Conservation (phyloP, 2,797 vertebrate genomes). For the Mus minutoides region DNA sequence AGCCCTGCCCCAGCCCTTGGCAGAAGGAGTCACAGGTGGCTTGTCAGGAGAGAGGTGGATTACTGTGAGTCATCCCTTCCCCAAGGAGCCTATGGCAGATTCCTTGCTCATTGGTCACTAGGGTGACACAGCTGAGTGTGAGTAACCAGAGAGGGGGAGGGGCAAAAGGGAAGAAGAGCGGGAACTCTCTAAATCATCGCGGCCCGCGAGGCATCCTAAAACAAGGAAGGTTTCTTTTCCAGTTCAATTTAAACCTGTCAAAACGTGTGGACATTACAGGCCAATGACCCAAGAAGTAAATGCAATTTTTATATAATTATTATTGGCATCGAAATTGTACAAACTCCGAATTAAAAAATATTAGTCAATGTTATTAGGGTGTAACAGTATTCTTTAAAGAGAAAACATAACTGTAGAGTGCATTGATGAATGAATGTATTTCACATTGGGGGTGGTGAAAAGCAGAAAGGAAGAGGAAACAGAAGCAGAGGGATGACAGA, state of each 20-base stretch:
- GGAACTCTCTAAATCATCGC: background rate
- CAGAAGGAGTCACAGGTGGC: slow-evolving; percentile 27
- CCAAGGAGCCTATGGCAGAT: background rate
- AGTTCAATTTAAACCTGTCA: background rate
- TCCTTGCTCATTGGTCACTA: background rate
- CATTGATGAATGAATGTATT: background rate
- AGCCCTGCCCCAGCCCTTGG: background rate
- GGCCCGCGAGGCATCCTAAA: slow-evolving; percentile 1
- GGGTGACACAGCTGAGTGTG: slow-evolving; percentile 36
- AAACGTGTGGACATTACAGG: background rate
- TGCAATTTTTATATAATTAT: background rate
- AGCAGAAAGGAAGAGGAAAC: background rate
- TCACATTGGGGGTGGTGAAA: background rate
- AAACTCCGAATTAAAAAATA: background rate
- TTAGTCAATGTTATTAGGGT: background rate
- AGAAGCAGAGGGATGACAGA: background rate
- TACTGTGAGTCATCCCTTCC: slow-evolving; percentile 19
- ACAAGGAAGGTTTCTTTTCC: slow-evolving; percentile 21
- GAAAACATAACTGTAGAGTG: background rate
- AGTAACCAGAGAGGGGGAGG: background rate
- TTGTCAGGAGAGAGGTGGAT: background rate
- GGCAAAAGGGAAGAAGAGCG: background rate
- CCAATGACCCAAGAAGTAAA: background rate
- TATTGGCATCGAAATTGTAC: background rate
- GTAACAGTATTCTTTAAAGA: background rate